phyloP scores from a whole-genome alignment of 2,888 invertebrate genomes.

The Cosmorhoe ocellata region DNA sequence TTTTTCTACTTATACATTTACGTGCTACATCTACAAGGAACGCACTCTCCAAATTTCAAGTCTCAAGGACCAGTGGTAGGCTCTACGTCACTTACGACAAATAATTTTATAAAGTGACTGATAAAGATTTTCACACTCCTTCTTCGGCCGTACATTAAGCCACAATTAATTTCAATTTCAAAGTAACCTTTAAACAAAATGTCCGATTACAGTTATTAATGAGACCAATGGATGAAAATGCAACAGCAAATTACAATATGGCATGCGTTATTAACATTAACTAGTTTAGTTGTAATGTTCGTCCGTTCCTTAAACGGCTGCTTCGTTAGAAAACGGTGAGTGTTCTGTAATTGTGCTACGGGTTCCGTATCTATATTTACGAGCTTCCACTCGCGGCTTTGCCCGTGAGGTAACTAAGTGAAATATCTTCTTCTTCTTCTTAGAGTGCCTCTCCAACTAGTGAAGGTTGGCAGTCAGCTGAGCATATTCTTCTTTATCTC shows the following conservation, averaged over 20 bases:
- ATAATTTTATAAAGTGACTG: too few species aligned
- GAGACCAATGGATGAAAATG: slow-evolving; percentile 32
- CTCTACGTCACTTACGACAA: too few species aligned
- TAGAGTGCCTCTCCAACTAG: too few species aligned
- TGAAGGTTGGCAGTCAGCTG: too few species aligned
- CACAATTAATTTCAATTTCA: slow-evolving; percentile 28
- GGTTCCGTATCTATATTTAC: slow-evolving; percentile 22
- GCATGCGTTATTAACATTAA: slow-evolving; percentile 44
- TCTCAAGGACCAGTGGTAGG: too few species aligned
- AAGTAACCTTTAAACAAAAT: slow-evolving; percentile 27
- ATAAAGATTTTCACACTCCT: background rate
- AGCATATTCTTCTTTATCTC: too few species aligned
- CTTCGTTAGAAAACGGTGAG: slow-evolving; percentile 37
- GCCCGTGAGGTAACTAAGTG: too few species aligned
- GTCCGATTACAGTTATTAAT: slow-evolving; percentile 36
- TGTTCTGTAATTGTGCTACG: background rate
- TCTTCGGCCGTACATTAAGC: background rate
- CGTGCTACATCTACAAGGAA: too few species aligned
- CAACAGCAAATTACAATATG: slow-evolving; percentile 44
- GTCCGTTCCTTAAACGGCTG: slow-evolving; percentile 45
- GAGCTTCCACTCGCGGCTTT: too few species aligned
- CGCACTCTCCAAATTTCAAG: too few species aligned
- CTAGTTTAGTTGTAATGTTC: slow-evolving; percentile 35
- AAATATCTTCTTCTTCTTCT: too few species aligned
- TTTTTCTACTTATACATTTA: too few species aligned